Conservation (phyloP, 2,113 vertebrate species). For the Cranoglanis bouderius region DNA sequence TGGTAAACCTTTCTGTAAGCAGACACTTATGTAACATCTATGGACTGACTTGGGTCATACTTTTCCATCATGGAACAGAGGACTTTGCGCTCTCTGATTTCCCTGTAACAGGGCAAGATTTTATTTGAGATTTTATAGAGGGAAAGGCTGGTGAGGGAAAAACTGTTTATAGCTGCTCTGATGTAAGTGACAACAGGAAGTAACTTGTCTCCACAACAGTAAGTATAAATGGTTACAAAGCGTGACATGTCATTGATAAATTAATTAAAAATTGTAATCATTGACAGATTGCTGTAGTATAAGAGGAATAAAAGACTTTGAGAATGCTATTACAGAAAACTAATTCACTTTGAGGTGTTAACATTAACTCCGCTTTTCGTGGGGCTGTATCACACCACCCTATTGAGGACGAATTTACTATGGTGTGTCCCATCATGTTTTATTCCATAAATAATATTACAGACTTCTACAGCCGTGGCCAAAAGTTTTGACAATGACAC, state of each 20-base stretch:
- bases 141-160: neutral
- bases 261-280: neutral
- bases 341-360: neutral
- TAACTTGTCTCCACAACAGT: neutral
- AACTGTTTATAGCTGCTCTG: neutral
- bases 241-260: neutral
- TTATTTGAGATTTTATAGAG: neutral
- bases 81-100: neutral
- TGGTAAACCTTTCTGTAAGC: neutral
- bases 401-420: neutral
- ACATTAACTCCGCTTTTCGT: neutral
- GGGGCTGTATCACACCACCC: neutral
- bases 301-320: neutral
- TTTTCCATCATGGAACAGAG: neutral
- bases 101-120: too few species aligned
- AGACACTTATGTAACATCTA: neutral
- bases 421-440: neutral
- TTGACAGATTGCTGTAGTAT: neutral
- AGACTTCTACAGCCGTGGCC: too few species aligned
- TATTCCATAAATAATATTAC: neutral
- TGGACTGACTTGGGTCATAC: neutral
- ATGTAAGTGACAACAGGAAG: neutral
- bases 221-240: neutral
- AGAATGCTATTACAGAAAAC: neutral
- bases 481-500: too few species aligned